A percentile compares a stretch with the other conserved stretches of the same genome.
Evolutionary conservation across 2,797 vertebrate species (phyloP).

Genomic region (Hyperoplus lanceolatus): DNA sequence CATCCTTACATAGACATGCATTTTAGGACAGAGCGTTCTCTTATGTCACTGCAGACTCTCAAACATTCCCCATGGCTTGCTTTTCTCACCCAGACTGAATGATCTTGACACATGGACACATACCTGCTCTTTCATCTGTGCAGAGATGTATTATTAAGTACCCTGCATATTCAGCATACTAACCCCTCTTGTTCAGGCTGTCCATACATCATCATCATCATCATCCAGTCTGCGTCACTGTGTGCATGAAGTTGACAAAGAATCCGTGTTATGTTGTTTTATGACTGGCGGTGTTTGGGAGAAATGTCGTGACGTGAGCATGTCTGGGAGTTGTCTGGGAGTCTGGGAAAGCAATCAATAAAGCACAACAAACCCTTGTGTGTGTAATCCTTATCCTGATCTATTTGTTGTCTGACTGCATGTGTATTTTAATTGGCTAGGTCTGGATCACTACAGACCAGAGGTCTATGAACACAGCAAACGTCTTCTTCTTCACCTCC

Average conservation of each 20-base stretch:
- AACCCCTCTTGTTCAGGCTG: background rate
- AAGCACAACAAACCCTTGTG: background rate
- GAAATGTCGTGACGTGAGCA: background rate
- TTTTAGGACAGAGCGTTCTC: constrained; percentile 21
- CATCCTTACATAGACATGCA: constrained; percentile 4
- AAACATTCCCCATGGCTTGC: constrained; percentile 40
- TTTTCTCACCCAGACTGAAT: constrained; percentile 7
- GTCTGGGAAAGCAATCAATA: background rate
- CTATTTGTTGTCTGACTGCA: constrained; percentile 24
- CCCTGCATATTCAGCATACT: constrained; percentile 37
- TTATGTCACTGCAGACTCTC: constrained; percentile 16
- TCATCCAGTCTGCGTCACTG: constrained; percentile 6
- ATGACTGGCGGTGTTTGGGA: background rate
- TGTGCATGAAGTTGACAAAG: background rate
- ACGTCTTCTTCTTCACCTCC: constrained; percentile 94
- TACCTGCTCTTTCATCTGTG: constrained; percentile 25
- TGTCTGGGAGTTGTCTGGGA: background rate
- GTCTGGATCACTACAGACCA: constrained; percentile 97
- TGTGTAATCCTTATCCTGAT: background rate
- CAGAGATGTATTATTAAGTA: constrained; percentile 12
- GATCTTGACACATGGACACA: constrained; percentile 26
- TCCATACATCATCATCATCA: background rate
- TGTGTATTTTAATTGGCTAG: constrained; percentile 76
- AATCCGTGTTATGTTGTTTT: constrained; percentile 22
- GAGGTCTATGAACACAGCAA: constrained; percentile 99